These are phyloP conservation scores for Oncorhynchus tshawytscha DNA, from an alignment of 2,113 vertebrate species.

Conservation along the genomic window DNA sequence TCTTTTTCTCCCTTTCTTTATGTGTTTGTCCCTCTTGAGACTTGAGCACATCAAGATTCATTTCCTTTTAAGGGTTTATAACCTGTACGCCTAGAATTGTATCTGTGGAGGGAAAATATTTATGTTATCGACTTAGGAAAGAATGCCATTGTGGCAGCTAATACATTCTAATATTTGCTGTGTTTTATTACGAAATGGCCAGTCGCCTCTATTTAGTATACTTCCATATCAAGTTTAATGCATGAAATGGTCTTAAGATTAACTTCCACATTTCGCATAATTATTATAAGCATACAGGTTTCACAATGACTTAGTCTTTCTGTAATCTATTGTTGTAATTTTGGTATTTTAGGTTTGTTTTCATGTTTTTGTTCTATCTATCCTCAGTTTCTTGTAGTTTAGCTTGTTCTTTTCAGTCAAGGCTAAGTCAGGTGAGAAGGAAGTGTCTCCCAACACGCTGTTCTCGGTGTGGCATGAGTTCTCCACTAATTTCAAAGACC, in stretches of 20 bases:
- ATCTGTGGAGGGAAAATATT: neutral
- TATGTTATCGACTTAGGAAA: too few species aligned
- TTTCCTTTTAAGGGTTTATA: too few species aligned
- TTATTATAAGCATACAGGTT: constrained; percentile 38
- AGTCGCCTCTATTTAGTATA: constrained; percentile 35
- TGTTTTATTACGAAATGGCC: constrained; percentile 3
- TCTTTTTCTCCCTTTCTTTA: too few species aligned
- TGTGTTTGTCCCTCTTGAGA: constrained; percentile 4
- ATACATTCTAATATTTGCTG: constrained; percentile 13
- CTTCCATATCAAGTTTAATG: constrained; percentile 15
- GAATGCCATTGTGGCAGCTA: constrained; percentile 16
- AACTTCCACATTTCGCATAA: constrained; percentile 55
- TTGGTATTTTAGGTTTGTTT: constrained; percentile 44
- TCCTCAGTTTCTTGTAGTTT: constrained; percentile 90
- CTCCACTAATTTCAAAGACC: constrained; percentile 94
- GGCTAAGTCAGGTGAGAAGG: constrained; percentile 92
- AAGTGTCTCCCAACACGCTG: constrained; percentile 89
- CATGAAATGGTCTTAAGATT: constrained; percentile 19
- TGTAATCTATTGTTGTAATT: constrained; percentile 51
- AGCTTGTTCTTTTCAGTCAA: constrained; percentile 89
- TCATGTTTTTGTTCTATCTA: constrained; percentile 46
- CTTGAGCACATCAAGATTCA: too few species aligned
- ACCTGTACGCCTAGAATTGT: too few species aligned
- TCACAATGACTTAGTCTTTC: constrained; percentile 52
- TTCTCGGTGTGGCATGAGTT: constrained; percentile 97